Base-by-base conservation (phyloP, 1,140 invertebrate genomes). In the Drosophila obscura region DNA sequence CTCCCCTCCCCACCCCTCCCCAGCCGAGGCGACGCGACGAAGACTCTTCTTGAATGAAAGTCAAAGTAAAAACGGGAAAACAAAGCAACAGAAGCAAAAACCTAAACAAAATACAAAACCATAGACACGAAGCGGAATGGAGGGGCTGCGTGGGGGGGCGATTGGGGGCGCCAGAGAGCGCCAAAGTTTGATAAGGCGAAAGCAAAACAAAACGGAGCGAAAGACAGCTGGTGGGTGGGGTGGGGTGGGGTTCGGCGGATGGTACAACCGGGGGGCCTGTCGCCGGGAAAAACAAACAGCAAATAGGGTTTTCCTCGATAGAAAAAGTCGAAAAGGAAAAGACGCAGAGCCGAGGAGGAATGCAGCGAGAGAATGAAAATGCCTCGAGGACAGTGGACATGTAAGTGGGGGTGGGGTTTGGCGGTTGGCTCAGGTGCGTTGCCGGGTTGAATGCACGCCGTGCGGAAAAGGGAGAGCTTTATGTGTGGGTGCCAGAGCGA, bases 11-110 rank as follows among this genome's bases (percentile, higher is more conserved):
- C 35, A 5, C 11, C 35, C 35, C 8, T 5, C 8, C 3, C 68
- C 69, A 66, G 50, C 79, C 35, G 35, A 39, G 4, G 11, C 73
- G 75, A 71, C 62, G 80, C 46, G 63, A 56, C 72, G 52, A 73
- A 80, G 81, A 80, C 57, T 87, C 69, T 73, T 89, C 84, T 91
- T 91, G 75, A 91, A 91, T 91, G 90, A 91, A 91, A 91, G 90
- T 91, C 90, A 91, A 91, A 91, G 90, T 91, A 91, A 91, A 90
- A 91, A 64, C 81, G 72, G 63, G 75, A 82, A 78, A 83, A 91
- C 90, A 89, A 87, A 78, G 75, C 62, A 68, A 77, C 66, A 74
- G 35, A 39, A 39, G 35, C 90, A 90, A 85, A 87, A 82, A 87
- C 74, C 89, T 84, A 90, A 91, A 90, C 81, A 85, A 89, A 90